Evolutionary conservation across 1,140 invertebrate species (phyloP).

Genomic region (Drosophila cardini): DNA sequence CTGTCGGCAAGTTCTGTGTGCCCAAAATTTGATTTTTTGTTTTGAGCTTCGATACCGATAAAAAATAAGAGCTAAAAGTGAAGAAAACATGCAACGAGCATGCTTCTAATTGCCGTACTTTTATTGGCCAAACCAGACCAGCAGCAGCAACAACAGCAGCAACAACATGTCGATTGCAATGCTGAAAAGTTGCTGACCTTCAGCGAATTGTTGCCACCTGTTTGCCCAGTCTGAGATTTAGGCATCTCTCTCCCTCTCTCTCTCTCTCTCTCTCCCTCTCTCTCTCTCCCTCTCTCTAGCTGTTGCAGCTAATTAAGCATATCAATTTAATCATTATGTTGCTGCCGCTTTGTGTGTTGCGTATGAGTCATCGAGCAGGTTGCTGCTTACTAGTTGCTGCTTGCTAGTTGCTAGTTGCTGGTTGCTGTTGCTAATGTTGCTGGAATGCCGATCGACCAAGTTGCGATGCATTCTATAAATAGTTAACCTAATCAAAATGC

Average conservation of each 20-base stretch:
- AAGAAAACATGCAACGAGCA: neutral
- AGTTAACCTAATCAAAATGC: slow-evolving; percentile 80
- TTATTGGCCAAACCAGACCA: slow-evolving; percentile 14
- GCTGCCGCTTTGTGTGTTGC: neutral
- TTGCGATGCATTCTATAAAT: slow-evolving; percentile 66
- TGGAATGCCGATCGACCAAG: slow-evolving; percentile 56
- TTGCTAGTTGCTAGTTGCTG: neutral
- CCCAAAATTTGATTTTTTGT: slow-evolving; percentile 30
- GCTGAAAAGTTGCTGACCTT: slow-evolving; percentile 66
- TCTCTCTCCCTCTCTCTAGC: too few relatives aligned
- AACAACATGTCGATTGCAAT: slow-evolving; percentile 1
- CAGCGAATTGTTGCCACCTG: slow-evolving; percentile 61
- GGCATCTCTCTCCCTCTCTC: slow-evolving; percentile 18
- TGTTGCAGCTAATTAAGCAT: slow-evolving; percentile 66
- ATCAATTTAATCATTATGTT: slow-evolving; percentile 60
- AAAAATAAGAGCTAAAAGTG: neutral
- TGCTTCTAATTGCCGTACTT: slow-evolving; percentile 23
- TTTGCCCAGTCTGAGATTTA: slow-evolving; percentile 61
- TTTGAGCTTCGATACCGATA: slow-evolving; percentile 15
- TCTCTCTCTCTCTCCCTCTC: too few relatives aligned
- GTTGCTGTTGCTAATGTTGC: slow-evolving; percentile 18
- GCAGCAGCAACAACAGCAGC: slow-evolving; percentile 2
- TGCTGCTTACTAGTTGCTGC: slow-evolving; percentile 2
- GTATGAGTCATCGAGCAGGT: slow-evolving; percentile 40
- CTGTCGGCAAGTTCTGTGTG: slow-evolving; percentile 30